Evolutionary conservation across 1,140 invertebrate genomes (phyloP), one percentile per base, ranked within the genome.

Genomic region (Coenobita brevimanus): DNA sequence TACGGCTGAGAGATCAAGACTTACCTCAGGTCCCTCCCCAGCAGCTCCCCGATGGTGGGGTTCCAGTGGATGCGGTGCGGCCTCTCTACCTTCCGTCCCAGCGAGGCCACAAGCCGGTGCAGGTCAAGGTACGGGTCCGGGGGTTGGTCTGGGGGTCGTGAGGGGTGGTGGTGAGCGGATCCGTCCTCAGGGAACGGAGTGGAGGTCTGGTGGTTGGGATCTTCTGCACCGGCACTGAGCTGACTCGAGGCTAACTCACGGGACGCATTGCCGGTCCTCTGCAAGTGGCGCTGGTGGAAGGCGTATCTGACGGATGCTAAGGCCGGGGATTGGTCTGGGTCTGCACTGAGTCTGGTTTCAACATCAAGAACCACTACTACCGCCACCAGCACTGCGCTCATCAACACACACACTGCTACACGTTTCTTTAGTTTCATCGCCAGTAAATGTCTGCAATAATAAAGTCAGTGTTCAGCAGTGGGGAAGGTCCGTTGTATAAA

Each of bases 361-460:
- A 41, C 57, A 36, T 81, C 79, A 13, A 81, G 38, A 24, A 81
- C 21, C 79, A 64, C 15, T 17, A 81, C 60, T 17, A 81, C 60
- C 24, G 79, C 62, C 79, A 81, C 10, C 54, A 81, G 33, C 27
- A 64, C 79, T 21, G 36, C n/a, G 24, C 79, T 64, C 10, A 54
- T 64, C 79, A 64, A 33, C 10, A 62, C 38, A 1, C 46, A 57
- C 15, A 81, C 38, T 17, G 62, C 24, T 24, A 81, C 60, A 30
- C 79, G 54, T 33, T 81, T 64, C 38, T 81, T 81, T 36, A 81
- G 79, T 33, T 81, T 81, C 79, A 81, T 81, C n/a, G n/a, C n/a
- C n/a, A n/a, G n/a, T n/a, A n/a, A n/a, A n/a, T n/a, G n/a, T n/a
- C n/a, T n/a, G n/a, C n/a, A n/a, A n/a, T n/a, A n/a, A n/a, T n/a